These are phyloP conservation scores for Brienomyrus longianalis DNA, from an alignment of 2,113 vertebrate species.

Conservation along the genomic window DNA sequence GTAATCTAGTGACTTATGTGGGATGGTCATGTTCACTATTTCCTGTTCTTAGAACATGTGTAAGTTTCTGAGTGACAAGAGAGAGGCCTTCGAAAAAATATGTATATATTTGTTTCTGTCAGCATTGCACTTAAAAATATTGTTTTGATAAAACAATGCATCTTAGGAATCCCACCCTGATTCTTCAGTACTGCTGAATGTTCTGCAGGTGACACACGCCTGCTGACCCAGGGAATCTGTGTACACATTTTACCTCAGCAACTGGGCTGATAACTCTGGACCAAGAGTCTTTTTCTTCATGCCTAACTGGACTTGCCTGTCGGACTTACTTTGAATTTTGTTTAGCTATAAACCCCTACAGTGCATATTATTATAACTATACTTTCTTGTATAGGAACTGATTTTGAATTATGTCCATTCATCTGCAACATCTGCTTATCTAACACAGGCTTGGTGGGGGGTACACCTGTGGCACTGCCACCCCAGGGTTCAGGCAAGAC, in stretches of 20 bases:
- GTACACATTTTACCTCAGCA: not conserved
- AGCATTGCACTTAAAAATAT: not conserved
- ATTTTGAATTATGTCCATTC: not conserved
- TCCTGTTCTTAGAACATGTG: not conserved
- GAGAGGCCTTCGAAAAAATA: not conserved
- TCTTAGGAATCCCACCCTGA: not conserved
- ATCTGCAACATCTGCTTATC: too few relatives aligned
- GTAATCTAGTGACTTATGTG: not conserved
- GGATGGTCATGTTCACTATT: not conserved
- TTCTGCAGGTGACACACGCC: not conserved
- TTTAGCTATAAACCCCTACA: not conserved
- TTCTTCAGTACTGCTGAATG: not conserved
- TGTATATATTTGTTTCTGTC: not conserved
- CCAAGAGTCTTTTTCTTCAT: not conserved
- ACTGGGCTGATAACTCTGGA: not conserved
- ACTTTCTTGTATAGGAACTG: not conserved
- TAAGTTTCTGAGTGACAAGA: not conserved
- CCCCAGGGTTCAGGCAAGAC: too few relatives aligned
- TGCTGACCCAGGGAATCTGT: not conserved
- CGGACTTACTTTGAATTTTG: not conserved
- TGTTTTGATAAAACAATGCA: not conserved
- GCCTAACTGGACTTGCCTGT: not conserved
- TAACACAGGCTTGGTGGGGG: too few relatives aligned
- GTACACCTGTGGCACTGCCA: too few relatives aligned
- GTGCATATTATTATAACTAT: not conserved